Evolutionary conservation across 2,888 invertebrate genomes (phyloP), one percentile per base, ranked within the genome.

Genomic region (Caenorhabditis doughertyi): DNA sequence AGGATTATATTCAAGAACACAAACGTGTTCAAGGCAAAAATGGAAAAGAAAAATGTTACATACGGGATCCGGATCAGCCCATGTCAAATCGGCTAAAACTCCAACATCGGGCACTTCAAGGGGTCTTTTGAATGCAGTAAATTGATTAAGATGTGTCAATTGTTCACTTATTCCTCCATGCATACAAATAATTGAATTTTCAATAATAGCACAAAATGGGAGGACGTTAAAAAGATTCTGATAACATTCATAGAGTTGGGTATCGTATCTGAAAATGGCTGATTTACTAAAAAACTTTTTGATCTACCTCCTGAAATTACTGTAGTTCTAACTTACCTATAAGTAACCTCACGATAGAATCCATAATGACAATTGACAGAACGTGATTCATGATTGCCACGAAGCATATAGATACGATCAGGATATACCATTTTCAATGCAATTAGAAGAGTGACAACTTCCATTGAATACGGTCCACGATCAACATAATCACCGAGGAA

Each of bases 351-450:
- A 25, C 83, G 62, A 72, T 82, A 89, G 83, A 90, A 90, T 39
- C 90, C 90, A 81, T 90, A 90, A 56, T 85, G 85, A 72, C 84
- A 83, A 60, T 90, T 90, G 64, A 90, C 89, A 1, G 96, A 97
- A 89, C 98, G 94, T 82, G 97, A 97, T 93, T 99, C 99, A 93
- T 99, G 98, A 93, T 99, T 99, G 79, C 99, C 99, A 91, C 99
- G 94, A 55, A 99, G 94, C 87, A 99, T 93, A 35, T 97, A 95
- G 90, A 99, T 97, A 92, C 96, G 95, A 85, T 94, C 93, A 89
- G 96, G 95, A 94, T 92, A 93, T 92, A 95, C 95, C 55, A 83
- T 8, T 94, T 97, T 97, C 76, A 97, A 93, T 71, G 97, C 96
- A 92, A 97, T 94, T 79, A 98, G 94, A 90, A 96, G 94, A 27